Evolutionary conservation across 2,888 invertebrate genomes (phyloP).

Genomic region (Callosobruchus maculatus): DNA sequence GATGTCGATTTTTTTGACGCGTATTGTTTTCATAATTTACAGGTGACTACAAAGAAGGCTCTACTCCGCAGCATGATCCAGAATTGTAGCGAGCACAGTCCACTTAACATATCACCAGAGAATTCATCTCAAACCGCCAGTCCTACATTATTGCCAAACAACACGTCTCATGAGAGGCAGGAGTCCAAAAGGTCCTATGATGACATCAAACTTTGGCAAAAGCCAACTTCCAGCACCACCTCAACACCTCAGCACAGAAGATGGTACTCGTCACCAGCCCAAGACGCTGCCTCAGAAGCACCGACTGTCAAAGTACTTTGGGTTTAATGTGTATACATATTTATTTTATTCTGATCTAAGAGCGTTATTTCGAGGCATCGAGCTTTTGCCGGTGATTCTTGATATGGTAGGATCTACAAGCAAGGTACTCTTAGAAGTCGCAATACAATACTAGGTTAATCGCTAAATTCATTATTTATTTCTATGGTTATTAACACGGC

Average conservation of each 20-base stretch:
- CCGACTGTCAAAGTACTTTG: conserved; percentile 40
- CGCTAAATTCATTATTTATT: too few relatives aligned
- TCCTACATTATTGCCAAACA: not conserved
- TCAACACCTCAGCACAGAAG: conserved; percentile 34
- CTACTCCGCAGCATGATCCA: conserved; percentile 40
- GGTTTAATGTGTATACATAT: conserved; percentile 28
- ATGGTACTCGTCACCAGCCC: conserved; percentile 40
- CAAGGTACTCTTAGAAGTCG: not conserved
- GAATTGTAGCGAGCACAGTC: conserved; percentile 26
- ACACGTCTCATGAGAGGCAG: conserved; percentile 4
- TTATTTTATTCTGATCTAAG: not conserved
- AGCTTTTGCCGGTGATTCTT: not conserved
- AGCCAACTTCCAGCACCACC: conserved; percentile 21
- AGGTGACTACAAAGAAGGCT: conserved; percentile 36
- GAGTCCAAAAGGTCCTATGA: conserved; percentile 15
- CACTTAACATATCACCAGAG: conserved; percentile 15
- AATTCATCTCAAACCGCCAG: conserved; percentile 10
- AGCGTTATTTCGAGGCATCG: too few relatives aligned
- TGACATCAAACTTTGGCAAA: conserved; percentile 42
- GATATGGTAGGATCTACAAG: not conserved
- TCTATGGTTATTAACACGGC: too few relatives aligned
- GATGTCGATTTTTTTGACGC: too few relatives aligned
- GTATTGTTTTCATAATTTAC: conserved; percentile 5
- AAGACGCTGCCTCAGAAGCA: conserved; percentile 11
- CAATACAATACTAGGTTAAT: too few relatives aligned